Conservation (phyloP, 1,140 invertebrate genomes). For the Drosophila pachea region DNA sequence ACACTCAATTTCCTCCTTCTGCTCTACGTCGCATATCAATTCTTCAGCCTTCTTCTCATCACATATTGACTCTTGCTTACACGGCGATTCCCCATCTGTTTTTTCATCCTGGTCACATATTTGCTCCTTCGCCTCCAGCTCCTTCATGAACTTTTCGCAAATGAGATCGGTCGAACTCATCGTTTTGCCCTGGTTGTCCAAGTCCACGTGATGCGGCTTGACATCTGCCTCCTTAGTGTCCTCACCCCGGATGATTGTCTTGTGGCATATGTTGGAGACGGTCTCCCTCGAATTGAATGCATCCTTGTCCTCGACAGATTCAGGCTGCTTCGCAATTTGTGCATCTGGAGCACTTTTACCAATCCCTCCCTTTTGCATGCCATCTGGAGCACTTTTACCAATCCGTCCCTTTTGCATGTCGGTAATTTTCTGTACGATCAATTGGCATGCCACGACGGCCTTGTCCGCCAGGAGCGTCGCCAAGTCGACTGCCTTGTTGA, state of each 20-base stretch:
- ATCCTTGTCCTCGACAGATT: background rate
- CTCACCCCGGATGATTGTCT: conserved; percentile 49
- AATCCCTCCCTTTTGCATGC: too few species aligned
- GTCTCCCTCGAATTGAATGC: conserved; percentile 1
- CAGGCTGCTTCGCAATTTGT: background rate
- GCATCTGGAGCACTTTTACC: background rate
- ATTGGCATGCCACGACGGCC: too few species aligned
- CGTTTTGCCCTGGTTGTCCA: conserved; percentile 5
- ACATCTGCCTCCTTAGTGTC: conserved; percentile 37
- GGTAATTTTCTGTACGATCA: too few species aligned
- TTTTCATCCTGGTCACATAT: background rate
- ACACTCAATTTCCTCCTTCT: too few species aligned
- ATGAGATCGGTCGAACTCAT: background rate
- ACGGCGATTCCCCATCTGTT: too few species aligned
- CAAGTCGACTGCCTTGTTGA: too few species aligned
- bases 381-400: background rate
- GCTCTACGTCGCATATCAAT: too few species aligned
- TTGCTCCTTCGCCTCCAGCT: background rate
- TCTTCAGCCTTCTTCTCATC: too few species aligned
- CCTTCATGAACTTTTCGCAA: background rate
- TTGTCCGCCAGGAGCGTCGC: too few species aligned
- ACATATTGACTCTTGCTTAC: too few species aligned
- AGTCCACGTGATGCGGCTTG: conserved; percentile 39
- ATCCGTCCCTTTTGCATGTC: too few species aligned
- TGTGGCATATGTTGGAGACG: conserved; percentile 39